Conservation (phyloP, 2,797 vertebrate species). For the Cyprinella venusta region DNA sequence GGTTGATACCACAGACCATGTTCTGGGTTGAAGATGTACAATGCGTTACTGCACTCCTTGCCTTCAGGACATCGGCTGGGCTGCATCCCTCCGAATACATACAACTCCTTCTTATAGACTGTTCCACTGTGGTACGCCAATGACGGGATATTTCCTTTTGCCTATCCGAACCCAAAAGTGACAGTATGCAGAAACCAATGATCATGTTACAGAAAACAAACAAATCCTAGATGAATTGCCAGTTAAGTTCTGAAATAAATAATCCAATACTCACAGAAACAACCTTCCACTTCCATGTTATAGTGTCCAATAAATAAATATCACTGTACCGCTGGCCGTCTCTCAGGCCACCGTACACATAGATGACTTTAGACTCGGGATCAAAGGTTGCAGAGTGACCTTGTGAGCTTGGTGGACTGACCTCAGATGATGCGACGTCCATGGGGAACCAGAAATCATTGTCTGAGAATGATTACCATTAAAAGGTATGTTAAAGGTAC, state of each 20-base stretch:
- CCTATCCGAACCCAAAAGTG: slow-evolving; percentile 68
- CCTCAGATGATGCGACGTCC: slow-evolving; percentile 71
- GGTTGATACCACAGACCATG: slow-evolving; percentile 92
- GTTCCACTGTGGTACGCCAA: slow-evolving; percentile 84
- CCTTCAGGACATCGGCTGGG: slow-evolving; percentile 67
- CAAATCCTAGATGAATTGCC: not conserved
- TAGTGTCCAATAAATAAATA: slow-evolving; percentile 83
- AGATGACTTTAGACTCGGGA: slow-evolving; percentile 83
- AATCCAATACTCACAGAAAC: slow-evolving; percentile 77
- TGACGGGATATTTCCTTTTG: slow-evolving; percentile 83
- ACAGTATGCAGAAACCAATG: not conserved
- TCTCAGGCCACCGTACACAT: slow-evolving; percentile 85
- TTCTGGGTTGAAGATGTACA: slow-evolving; percentile 90
- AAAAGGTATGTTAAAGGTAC: not conserved
- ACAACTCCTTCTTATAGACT: slow-evolving; percentile 88
- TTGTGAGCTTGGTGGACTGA: slow-evolving; percentile 69
- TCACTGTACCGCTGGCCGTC: slow-evolving; percentile 76
- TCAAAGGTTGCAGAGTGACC: slow-evolving; percentile 89
- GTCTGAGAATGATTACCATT: slow-evolving; percentile 71
- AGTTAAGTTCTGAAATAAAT: not conserved
- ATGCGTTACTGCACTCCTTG: slow-evolving; percentile 81
- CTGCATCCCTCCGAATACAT: slow-evolving; percentile 86
- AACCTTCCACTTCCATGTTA: slow-evolving; percentile 87
- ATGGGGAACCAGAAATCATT: slow-evolving; percentile 88
- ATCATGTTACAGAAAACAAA: not conserved